phyloP scores from a whole-genome alignment of 2,888 invertebrate genomes.

The Parascotia fuliginaria region DNA sequence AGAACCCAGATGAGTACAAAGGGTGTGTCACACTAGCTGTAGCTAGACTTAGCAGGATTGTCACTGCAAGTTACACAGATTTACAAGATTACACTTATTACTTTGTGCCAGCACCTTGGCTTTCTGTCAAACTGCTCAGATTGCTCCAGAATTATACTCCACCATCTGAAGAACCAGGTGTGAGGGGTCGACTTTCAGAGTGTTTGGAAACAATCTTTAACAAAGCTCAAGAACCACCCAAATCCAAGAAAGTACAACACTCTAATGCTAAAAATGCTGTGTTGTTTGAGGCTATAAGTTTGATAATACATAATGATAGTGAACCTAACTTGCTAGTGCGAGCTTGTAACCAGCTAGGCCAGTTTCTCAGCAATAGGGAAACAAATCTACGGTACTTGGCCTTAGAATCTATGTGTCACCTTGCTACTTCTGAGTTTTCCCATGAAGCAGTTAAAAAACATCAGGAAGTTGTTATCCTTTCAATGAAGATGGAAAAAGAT shows the following conservation, averaged over 20 bases:
- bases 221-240: constrained; percentile 99
- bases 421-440: constrained; percentile 99
- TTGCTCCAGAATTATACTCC: constrained; percentile 99
- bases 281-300: constrained; percentile 99
- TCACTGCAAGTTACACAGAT: constrained; percentile 99
- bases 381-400: constrained; percentile 99
- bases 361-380: constrained; percentile 98
- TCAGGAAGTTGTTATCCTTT: constrained; percentile 99
- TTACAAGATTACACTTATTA: constrained; percentile 99
- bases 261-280: constrained; percentile 99
- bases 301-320: constrained; percentile 99
- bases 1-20: constrained; percentile 99
- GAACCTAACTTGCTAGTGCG: constrained; percentile 98
- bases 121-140: constrained; percentile 98
- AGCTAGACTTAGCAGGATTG: constrained; percentile 98
- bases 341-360: constrained; percentile 99
- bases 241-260: constrained; percentile 99
- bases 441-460: constrained; percentile 99
- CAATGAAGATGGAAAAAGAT: constrained; percentile 99
- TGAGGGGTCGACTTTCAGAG: constrained; percentile 97
- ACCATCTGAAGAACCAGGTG: constrained; percentile 97
- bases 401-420: constrained; percentile 99
- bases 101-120: constrained; percentile 99
- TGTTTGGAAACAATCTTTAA: constrained; percentile 99
- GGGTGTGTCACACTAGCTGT: constrained; percentile 99